Evolutionary conservation across 2,797 vertebrate genomes (phyloP).

Genomic region (Vipera latastei): DNA sequence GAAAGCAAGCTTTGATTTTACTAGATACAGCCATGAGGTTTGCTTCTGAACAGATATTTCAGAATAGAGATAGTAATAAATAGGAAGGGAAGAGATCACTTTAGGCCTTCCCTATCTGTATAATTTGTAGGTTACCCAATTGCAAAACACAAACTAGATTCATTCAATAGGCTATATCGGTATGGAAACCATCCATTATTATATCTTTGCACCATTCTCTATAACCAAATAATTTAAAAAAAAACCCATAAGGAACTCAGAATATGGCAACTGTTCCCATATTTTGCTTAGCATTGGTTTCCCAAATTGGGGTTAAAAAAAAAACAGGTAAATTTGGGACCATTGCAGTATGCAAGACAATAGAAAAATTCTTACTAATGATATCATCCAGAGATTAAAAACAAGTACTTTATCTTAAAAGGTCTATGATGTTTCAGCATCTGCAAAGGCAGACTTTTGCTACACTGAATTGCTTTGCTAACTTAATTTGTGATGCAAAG

Average conservation of each 20-base stretch:
- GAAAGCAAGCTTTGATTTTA: slow-evolving; percentile 8
- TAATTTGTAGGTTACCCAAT: neutral
- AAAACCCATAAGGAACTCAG: neutral
- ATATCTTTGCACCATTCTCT: neutral
- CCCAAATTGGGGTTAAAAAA: neutral
- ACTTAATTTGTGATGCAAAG: neutral
- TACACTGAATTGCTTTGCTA: neutral
- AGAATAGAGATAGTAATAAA: neutral
- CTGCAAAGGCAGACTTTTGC: neutral
- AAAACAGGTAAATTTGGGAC: neutral
- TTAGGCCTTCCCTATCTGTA: neutral
- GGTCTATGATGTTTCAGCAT: neutral
- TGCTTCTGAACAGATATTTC: neutral
- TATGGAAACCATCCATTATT: neutral
- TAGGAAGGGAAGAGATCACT: neutral
- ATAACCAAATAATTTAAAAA: neutral
- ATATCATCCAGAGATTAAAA: neutral
- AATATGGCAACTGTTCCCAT: too few species aligned
- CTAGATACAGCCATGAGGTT: neutral
- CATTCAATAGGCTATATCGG: neutral
- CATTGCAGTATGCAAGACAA: neutral
- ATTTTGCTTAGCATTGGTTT: neutral
- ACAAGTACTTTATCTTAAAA: neutral
- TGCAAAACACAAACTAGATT: neutral
- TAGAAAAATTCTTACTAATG: neutral